Percentiles rank a stretch among this genome's conserved stretches.
Conservation (phyloP, 64 coral and sea anemone genomes). For the Dendronephthya gigantea region DNA sequence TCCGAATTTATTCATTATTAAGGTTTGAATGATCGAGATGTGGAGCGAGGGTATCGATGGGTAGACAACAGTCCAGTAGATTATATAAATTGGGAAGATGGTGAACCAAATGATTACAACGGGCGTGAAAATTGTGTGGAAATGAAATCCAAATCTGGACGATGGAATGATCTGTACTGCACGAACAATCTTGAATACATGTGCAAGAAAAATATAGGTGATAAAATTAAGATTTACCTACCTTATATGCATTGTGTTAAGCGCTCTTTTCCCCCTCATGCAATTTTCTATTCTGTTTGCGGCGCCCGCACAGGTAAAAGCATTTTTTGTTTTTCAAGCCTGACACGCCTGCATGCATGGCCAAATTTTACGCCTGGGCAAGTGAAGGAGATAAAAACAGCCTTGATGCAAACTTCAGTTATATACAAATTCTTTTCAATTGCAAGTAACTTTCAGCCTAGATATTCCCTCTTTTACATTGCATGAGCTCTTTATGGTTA, state of each 20-base stretch:
- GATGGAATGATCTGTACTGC: background rate
- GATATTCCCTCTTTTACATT: no score
- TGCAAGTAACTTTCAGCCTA: no score
- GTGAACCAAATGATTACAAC: background rate
- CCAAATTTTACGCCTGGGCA: background rate
- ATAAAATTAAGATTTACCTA: background rate
- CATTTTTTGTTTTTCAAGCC: no score
- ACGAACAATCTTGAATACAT: background rate
- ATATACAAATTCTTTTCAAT: no score
- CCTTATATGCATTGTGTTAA: no score
- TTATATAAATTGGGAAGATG: background rate
- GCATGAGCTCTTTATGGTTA: no score
- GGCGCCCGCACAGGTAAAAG: no score
- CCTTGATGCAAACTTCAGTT: no score
- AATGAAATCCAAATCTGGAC: background rate
- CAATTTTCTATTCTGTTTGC: no score
- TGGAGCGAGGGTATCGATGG: background rate
- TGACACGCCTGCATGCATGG: no score
- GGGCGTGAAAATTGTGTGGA: background rate
- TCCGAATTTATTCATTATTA: background rate
- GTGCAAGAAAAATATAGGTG: constrained; percentile 3
- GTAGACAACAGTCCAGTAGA: background rate
- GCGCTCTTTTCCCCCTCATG: no score
- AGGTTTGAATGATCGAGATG: constrained; percentile 1
- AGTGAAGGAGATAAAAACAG: background rate